phyloP scores from a whole-genome alignment of 2,113 vertebrate genomes.

The Eptesicus fuscus region DNA sequence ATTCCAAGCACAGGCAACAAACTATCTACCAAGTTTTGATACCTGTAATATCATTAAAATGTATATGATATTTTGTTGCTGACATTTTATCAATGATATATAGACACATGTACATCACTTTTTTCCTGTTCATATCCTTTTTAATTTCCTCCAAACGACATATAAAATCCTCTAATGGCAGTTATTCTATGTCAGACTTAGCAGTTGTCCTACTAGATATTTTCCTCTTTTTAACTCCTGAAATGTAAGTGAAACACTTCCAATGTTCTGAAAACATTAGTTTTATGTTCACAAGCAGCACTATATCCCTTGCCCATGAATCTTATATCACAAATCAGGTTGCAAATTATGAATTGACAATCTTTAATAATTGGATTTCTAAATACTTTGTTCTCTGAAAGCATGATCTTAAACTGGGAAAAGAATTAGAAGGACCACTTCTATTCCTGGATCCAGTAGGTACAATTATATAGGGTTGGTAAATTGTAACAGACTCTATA shows the following conservation, averaged over 20 bases:
- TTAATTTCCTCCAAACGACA: neutral
- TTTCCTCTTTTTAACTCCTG: neutral
- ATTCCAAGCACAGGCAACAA: neutral
- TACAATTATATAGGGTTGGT: neutral
- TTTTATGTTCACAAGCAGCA: neutral
- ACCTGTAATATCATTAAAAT: neutral
- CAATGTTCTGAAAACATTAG: neutral
- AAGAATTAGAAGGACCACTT: neutral
- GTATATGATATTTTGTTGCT: neutral
- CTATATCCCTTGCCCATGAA: neutral
- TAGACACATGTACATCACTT: neutral
- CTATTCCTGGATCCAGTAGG: neutral
- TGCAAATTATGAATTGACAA: neutral
- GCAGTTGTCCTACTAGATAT: neutral
- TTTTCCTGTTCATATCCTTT: neutral
- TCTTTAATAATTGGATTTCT: neutral
- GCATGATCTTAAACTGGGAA: neutral
- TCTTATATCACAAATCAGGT: neutral
- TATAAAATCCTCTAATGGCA: neutral
- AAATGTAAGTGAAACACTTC: neutral
- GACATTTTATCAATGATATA: neutral
- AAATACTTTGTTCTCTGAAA: neutral
- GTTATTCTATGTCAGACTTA: neutral
- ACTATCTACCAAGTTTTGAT: neutral
- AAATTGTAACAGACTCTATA: neutral